Conservation (phyloP, 2,113 vertebrate genomes). For the Odontesthes bonariensis region DNA sequence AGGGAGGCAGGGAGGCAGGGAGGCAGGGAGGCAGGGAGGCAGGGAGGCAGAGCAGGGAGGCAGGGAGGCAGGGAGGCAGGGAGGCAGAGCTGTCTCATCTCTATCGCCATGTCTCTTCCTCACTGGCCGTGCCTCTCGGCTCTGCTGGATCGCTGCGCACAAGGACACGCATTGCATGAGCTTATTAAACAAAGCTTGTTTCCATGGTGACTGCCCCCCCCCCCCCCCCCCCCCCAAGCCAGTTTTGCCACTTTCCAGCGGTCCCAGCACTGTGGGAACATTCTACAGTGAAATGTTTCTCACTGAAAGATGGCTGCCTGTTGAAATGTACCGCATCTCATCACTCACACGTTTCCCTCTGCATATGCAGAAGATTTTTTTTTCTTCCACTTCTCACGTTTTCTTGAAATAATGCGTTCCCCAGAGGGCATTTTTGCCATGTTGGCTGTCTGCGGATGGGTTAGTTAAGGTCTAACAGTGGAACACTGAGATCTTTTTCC, state of each 20-base stretch:
- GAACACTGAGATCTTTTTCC: slow-evolving; percentile 23
- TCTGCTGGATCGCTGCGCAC: slow-evolving; percentile 30
- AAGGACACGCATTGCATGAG: slow-evolving; percentile 49
- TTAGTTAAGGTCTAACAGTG: slow-evolving; percentile 28
- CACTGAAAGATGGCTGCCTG: slow-evolving; percentile 11
- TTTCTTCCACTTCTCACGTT: neutral
- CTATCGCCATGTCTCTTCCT: slow-evolving; percentile 22
- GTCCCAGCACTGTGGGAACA: slow-evolving; percentile 8
- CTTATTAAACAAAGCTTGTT: slow-evolving; percentile 78
- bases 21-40: neutral
- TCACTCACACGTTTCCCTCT: slow-evolving; percentile 22
- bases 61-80: neutral
- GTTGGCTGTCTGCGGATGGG: slow-evolving; percentile 18
- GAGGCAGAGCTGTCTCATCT: too few species aligned
- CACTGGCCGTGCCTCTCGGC: slow-evolving; percentile 27
- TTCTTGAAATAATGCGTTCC: slow-evolving; percentile 42
- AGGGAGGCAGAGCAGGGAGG: neutral
- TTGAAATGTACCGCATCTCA: slow-evolving; percentile 4
- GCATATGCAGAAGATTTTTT: slow-evolving; percentile 21
- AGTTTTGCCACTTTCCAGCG: slow-evolving; percentile 20
- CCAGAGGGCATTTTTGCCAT: slow-evolving; percentile 46
- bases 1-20: neutral
- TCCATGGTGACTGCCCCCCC: slow-evolving; percentile 72
- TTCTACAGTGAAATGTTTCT: neutral
- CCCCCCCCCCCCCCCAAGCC: slow-evolving; percentile 47